Percentiles rank a stretch among this genome's conserved stretches.
These are phyloP conservation scores for Mola mola DNA, from an alignment of 2,113 vertebrate species.

Conservation along the genomic window DNA sequence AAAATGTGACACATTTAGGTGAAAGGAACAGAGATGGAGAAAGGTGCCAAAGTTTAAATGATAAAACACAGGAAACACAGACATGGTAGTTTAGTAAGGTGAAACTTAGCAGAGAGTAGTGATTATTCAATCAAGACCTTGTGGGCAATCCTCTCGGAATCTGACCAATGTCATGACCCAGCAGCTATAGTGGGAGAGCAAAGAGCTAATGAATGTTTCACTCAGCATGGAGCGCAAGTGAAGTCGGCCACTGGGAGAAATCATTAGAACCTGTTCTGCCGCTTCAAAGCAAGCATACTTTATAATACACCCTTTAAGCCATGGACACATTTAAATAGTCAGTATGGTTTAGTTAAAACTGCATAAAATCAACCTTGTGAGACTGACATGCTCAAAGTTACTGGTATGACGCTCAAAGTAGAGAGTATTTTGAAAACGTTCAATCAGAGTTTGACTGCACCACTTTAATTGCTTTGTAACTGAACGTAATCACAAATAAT, in stretches of 20 bases:
- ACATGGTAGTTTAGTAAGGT: conserved; percentile 14
- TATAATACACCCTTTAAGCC: no score
- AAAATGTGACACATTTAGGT: not conserved
- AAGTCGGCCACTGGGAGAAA: not conserved
- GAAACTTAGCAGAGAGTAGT: no score
- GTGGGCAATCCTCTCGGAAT: conserved; percentile 16
- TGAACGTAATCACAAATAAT: no score
- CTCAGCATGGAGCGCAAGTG: not conserved
- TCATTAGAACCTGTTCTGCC: conserved; percentile 1
- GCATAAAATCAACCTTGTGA: no score
- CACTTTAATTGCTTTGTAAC: no score
- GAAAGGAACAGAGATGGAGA: conserved; percentile 9
- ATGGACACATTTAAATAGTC: no score
- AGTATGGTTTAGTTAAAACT: no score
- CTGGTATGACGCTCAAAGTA: no score
- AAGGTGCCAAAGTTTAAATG: conserved; percentile 1
- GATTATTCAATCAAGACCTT: conserved; percentile 50
- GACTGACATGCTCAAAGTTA: no score
- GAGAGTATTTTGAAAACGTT: no score
- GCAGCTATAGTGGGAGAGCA: conserved; percentile 25
- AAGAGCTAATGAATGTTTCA: conserved; percentile 17
- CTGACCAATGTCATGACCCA: conserved; percentile 30
- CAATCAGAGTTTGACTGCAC: no score
- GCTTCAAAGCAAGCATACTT: no score
- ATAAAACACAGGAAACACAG: conserved; percentile 6